A percentile compares a stretch with the other conserved stretches of the same genome.
Conservation (phyloP, 92 coral and sea anemone genomes). For the Heliopora coerulea region DNA sequence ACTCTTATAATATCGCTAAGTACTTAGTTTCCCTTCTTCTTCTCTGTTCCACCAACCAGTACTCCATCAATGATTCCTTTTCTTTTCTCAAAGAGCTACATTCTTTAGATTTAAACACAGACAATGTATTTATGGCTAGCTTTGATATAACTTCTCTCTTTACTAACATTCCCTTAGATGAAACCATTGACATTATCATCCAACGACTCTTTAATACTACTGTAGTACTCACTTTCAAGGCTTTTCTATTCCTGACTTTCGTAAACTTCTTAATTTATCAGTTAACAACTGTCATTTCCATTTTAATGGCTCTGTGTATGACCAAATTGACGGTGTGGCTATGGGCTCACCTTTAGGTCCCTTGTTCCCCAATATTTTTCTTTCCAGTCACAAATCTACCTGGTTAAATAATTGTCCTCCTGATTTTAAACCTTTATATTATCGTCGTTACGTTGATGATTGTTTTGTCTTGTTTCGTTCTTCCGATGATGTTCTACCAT, state of each 20-base stretch:
- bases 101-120: too few relatives aligned
- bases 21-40: too few relatives aligned
- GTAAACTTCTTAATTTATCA: not conserved
- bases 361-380: conserved; percentile 17
- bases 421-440: conserved; percentile 12
- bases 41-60: too few relatives aligned
- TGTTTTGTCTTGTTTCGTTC: conserved; percentile 15
- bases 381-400: not conserved
- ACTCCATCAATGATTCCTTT: too few relatives aligned
- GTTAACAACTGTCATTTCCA: conserved; percentile 13
- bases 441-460: conserved; percentile 38
- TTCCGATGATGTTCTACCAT: not conserved
- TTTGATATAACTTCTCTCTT: conserved; percentile 6
- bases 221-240: not conserved
- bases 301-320: not conserved
- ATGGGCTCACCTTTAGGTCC: conserved; percentile 35
- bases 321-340: conserved; percentile 13
- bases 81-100: too few relatives aligned
- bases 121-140: too few relatives aligned
- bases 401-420: conserved; percentile 33
- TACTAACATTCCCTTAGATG: conserved; percentile 2
- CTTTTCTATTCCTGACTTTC: not conserved
- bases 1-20: too few relatives aligned
- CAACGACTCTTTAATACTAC: not conserved
- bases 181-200: not conserved